Conservation (phyloP, 2,113 vertebrate genomes). For the Varanus komodoensis region DNA sequence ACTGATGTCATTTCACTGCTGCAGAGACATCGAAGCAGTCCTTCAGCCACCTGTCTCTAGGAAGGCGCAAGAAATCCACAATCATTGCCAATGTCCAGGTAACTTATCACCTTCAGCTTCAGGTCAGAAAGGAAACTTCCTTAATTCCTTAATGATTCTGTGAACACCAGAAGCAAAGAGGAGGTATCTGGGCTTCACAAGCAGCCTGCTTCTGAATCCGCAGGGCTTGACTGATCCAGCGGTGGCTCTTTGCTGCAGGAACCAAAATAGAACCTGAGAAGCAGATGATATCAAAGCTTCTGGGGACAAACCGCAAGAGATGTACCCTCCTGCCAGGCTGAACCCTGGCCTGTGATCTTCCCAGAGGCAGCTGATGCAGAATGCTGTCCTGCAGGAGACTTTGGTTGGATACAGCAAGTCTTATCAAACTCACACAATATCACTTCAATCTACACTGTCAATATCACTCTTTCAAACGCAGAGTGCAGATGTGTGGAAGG, state of each 20-base stretch:
- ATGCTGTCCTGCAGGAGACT: neutral
- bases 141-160: neutral
- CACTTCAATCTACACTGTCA: neutral
- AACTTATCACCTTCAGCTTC: neutral
- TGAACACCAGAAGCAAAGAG: neutral
- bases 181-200: neutral
- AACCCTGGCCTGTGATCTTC: neutral
- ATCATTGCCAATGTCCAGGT: neutral
- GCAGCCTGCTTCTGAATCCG: neutral
- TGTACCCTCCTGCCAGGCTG: neutral
- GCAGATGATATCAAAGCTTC: neutral
- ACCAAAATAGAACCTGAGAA: slow-evolving; percentile 1
- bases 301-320: neutral
- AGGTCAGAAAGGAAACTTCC: neutral
- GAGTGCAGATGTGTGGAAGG: neutral
- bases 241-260: neutral
- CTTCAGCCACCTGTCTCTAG: too few species aligned
- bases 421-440: neutral
- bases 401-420: neutral
- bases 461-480: slow-evolving; percentile 8
- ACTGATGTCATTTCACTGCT: neutral
- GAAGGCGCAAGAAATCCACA: neutral
- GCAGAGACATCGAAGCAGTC: too few species aligned
- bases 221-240: neutral
- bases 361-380: neutral